phyloP scores from a whole-genome alignment of 2,113 vertebrate species.

The Hypanus sabinus region DNA sequence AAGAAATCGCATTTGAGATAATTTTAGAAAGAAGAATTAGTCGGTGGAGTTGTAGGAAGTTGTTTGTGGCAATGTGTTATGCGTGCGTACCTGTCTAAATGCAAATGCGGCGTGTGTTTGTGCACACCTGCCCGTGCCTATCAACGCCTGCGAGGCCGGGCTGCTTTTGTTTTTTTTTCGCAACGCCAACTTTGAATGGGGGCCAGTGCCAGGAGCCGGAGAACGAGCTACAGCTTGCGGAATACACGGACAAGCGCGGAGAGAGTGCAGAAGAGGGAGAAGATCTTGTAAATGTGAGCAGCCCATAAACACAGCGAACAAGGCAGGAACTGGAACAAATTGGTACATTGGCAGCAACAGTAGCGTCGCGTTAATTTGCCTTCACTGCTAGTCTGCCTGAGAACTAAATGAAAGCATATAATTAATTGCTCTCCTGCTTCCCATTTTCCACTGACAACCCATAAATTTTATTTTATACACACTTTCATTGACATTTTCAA shows the following conservation, averaged over 20 bases:
- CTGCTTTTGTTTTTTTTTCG: neutral
- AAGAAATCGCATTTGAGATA: neutral
- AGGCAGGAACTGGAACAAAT: conserved; percentile 32
- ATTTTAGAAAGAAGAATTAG: neutral
- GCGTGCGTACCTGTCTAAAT: too few species aligned
- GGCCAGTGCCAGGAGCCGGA: neutral
- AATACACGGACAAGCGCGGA: too few species aligned
- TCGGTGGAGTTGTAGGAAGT: neutral
- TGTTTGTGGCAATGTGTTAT: too few species aligned
- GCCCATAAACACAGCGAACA: conserved; percentile 18
- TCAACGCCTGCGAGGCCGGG: neutral
- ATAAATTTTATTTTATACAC: conserved; percentile 38
- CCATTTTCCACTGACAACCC: conserved; percentile 36
- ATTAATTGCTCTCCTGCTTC: conserved; percentile 37
- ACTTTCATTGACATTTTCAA: conserved; percentile 38
- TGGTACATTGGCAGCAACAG: conserved; percentile 31
- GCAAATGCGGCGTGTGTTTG: neutral
- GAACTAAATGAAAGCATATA: conserved; percentile 34
- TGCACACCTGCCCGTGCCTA: neutral
- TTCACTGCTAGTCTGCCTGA: conserved; percentile 19
- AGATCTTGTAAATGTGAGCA: neutral
- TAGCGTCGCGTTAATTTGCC: conserved; percentile 27
- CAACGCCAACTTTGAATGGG: neutral
- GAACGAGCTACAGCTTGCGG: neutral
- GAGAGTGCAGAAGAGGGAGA: neutral